Conservation (phyloP, 2,888 invertebrate species). For the Ophion slaviceki region DNA sequence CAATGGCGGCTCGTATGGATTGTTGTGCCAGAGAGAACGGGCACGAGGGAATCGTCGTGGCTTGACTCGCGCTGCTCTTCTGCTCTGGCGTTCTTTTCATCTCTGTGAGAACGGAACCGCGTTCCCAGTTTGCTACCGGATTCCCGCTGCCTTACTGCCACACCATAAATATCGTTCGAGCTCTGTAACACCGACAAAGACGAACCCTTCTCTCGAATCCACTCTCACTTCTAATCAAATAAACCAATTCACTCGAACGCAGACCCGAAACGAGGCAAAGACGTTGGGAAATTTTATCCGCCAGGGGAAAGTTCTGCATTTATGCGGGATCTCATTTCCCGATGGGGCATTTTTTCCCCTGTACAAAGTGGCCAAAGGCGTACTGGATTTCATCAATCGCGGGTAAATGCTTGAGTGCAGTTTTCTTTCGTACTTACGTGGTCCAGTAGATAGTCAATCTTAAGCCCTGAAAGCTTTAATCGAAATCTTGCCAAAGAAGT, state of each 20-base stretch:
- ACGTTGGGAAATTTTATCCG: background rate
- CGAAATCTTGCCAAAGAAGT: background rate
- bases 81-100: background rate
- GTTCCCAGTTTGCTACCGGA: slow-evolving; percentile 48
- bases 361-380: too few species aligned
- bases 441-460: background rate
- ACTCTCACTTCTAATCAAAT: slow-evolving; percentile 27
- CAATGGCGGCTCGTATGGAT: slow-evolving; percentile 23
- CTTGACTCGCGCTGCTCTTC: slow-evolving; percentile 35
- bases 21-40: slow-evolving; percentile 33
- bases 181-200: slow-evolving; percentile 6
- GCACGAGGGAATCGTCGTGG: slow-evolving; percentile 45
- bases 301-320: background rate
- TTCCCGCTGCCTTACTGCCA: slow-evolving; percentile 4
- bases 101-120: slow-evolving; percentile 65
- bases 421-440: too few species aligned
- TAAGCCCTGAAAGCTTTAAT: background rate
- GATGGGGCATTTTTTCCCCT: background rate
- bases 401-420: too few species aligned
- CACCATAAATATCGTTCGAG: slow-evolving; percentile 42
- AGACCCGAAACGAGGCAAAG: slow-evolving; percentile 5
- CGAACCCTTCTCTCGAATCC: slow-evolving; percentile 5
- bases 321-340: background rate
- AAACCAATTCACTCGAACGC: slow-evolving; percentile 24
- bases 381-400: too few species aligned